Base-by-base conservation (phyloP, 92 coral and sea anemone species). In the Metridium senile region DNA sequence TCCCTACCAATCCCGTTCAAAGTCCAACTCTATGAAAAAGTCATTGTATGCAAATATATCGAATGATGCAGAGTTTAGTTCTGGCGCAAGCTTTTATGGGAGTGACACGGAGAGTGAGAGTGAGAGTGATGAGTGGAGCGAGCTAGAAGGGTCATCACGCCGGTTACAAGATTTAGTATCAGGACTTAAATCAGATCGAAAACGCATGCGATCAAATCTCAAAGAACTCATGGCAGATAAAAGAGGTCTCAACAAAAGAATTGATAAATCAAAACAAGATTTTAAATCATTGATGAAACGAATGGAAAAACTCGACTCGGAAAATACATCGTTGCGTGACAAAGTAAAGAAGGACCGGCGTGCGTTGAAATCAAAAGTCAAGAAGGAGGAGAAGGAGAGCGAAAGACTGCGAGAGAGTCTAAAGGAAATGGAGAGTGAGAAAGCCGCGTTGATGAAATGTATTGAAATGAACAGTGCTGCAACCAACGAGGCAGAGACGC, bases 381-480 rank as follows among this genome's bases (percentile, higher is more conserved):
- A 73, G 59, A 80, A 80, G 26, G 66, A 74, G 19, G 97, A 91
- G 65, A 71, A 78, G 30, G 89, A 85, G 57, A 89, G 82, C 49
- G 86, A 75, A 28, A 53, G 70, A 23, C 54, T 89, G 83, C 66
- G 73, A 49, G 93, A 91, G 30, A 77, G 79, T 2, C 58, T 91
- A 35, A 59, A 79, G 62, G 81, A 90, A 76, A 84, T 86, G 33
- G 90, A 91, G 69, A 88, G 90, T 39, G 97, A 91, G 56, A 91
- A 91, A 43, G 90, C 82, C 2, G 90, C 97, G 28, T 85, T 91
- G 47, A 78, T 91, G 31, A 76, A 75, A 28, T 91, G 97, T 35
- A 87, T 91, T 62, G 93, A 88, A 62, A 78, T 91, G 83, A 79
- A 67, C 68, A 88, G 85, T 56, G 26, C 78, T 39, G 27, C 68